Conservation (phyloP, 2,888 invertebrate genomes). For the Cryptocheilus praepositus region DNA sequence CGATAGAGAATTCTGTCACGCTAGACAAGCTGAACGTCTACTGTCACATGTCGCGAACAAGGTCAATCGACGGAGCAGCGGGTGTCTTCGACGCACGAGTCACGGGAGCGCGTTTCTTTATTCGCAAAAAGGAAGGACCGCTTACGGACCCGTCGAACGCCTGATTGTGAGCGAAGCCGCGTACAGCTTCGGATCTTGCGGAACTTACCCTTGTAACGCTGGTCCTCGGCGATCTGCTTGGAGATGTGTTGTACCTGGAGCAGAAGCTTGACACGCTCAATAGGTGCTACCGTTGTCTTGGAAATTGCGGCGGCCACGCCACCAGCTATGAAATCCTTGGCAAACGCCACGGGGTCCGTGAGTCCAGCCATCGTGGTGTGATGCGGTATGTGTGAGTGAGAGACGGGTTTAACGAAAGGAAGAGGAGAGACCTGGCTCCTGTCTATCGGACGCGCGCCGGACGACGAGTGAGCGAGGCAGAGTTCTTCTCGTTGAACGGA, state of each 20-base stretch:
- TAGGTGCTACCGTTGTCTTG: conserved; percentile 95
- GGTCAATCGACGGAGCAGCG: not conserved
- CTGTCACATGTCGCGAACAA: conserved; percentile 52
- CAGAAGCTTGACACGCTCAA: conserved; percentile 95
- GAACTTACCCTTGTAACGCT: conserved; percentile 91
- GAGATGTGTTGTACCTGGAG: conserved; percentile 96
- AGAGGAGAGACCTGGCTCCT: conserved; percentile 65
- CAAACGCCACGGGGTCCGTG: conserved; percentile 88
- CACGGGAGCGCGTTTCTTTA: not conserved
- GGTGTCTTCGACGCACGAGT: not conserved
- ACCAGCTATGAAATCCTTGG: conserved; percentile 94
- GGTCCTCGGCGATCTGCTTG: conserved; percentile 89
- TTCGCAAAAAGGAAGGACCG: not conserved
- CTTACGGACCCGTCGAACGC: not conserved
- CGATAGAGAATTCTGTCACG: conserved; percentile 25
- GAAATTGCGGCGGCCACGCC: conserved; percentile 95
- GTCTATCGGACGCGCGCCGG: conserved; percentile 77
- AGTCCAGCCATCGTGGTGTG: conserved; percentile 73
- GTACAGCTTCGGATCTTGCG: not conserved
- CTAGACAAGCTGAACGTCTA: conserved; percentile 19
- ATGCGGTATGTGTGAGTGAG: conserved; percentile 42
- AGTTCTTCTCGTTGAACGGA: conserved; percentile 64
- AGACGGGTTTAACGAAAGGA: conserved; percentile 58
- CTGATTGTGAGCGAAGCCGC: no score
- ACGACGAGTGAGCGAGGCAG: conserved; percentile 76